These are phyloP conservation scores for Pocillopora damicornis DNA, from an alignment of 64 coral and sea anemone genomes.

Conservation along the genomic window DNA sequence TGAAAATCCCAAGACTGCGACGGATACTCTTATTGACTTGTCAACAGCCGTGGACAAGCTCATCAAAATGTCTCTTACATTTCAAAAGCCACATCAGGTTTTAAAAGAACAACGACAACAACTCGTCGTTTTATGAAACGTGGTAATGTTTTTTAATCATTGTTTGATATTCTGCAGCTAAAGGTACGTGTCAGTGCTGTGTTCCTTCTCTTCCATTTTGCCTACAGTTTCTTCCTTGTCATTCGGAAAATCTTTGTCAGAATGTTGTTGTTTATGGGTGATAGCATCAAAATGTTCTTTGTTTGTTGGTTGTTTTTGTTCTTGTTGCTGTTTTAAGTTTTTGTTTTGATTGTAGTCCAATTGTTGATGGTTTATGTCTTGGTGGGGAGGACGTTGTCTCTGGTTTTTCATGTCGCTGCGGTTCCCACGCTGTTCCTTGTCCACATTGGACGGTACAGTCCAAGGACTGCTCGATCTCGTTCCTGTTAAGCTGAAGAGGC, in stretches of 20 bases:
- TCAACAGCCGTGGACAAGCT: no score
- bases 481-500: conserved; percentile 1
- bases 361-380: not conserved
- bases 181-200: not conserved
- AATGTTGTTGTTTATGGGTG: not conserved
- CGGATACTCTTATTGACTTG: no score
- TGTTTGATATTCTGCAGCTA: not conserved
- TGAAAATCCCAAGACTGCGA: no score
- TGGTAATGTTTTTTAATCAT: no score
- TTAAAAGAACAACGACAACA: no score
- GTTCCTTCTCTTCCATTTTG: not conserved
- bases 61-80: no score
- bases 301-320: not conserved
- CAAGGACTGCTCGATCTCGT: not conserved
- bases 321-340: not conserved
- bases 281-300: not conserved
- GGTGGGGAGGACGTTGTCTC: not conserved
- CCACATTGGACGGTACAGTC: not conserved
- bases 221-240: not conserved
- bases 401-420: not conserved
- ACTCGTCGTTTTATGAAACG: no score
- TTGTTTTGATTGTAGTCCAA: not conserved
- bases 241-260: not conserved
- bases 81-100: no score
- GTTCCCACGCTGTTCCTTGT: not conserved